Evolutionary conservation across 1,140 invertebrate species (phyloP).

Genomic region (Xylocopa sonorina): DNA sequence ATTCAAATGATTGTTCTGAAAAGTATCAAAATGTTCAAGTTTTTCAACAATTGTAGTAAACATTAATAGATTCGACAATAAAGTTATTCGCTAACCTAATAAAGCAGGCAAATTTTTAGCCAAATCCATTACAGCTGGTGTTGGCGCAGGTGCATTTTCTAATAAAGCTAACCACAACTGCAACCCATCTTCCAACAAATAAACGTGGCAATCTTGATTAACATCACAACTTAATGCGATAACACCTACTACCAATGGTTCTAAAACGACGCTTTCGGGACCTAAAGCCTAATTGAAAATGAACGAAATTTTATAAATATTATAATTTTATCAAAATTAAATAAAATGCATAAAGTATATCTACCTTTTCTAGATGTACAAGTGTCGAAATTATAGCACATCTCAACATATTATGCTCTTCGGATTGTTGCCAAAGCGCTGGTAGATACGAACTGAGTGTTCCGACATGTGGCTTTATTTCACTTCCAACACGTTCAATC

Average conservation of each 20-base stretch:
- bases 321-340: not conserved
- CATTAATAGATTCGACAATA: not conserved
- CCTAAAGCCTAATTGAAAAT: constrained; percentile 84
- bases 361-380: constrained; percentile 89
- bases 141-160: constrained; percentile 87
- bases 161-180: constrained; percentile 94
- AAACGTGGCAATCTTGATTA: constrained; percentile 90
- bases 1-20: constrained; percentile 90
- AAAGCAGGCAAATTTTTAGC: constrained; percentile 90
- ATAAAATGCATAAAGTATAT: constrained; percentile 16
- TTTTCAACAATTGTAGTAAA: constrained; percentile 16
- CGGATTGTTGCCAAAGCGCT: constrained; percentile 92
- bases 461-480: constrained; percentile 87
- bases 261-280: constrained; percentile 84
- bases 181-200: constrained; percentile 95
- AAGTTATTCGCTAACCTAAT: constrained; percentile 84
- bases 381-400: constrained; percentile 95
- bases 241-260: constrained; percentile 88
- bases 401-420: constrained; percentile 94
- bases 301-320: constrained; percentile 20
- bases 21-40: constrained; percentile 54
- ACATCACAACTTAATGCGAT: constrained; percentile 92
- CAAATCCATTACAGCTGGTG: constrained; percentile 86
- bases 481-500: constrained; percentile 91
- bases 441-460: constrained; percentile 92